Evolutionary conservation across 2,113 vertebrate genomes (phyloP).

Genomic region (Albula goreensis): DNA sequence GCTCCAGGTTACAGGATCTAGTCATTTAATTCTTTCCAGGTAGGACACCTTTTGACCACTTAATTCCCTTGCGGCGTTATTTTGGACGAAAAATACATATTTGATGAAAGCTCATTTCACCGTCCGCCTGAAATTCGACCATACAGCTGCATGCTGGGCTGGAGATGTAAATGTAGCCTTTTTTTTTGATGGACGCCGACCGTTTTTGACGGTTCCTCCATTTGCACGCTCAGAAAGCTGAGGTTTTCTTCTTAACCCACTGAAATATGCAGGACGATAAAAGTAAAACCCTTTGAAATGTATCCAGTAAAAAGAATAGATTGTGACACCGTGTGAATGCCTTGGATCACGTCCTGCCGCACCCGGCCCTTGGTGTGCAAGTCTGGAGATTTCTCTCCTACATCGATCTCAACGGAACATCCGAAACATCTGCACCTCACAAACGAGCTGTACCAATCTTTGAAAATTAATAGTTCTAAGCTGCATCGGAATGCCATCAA

Average conservation of each 20-base stretch:
- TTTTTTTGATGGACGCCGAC: not conserved
- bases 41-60: slow-evolving; percentile 73
- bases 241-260: not conserved
- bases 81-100: slow-evolving; percentile 72
- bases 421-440: not conserved
- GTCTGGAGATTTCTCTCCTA: not conserved
- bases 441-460: not conserved
- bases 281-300: not conserved
- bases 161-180: slow-evolving; percentile 8
- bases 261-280: not conserved
- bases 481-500: too few species aligned
- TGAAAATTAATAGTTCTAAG: too few species aligned
- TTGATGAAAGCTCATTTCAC: slow-evolving; percentile 79
- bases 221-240: not conserved
- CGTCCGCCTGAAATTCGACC: slow-evolving; percentile 67
- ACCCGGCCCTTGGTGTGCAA: not conserved
- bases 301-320: not conserved
- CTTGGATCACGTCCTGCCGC: not conserved
- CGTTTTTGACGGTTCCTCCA: not conserved
- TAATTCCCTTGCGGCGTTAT: slow-evolving; percentile 65
- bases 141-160: slow-evolving; percentile 57
- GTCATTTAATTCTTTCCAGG: slow-evolving; percentile 72
- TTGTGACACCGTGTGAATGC: not conserved
- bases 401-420: not conserved
- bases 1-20: slow-evolving; percentile 73